Conservation (phyloP, 2,113 vertebrate species). For the Corythornis cristatus region DNA sequence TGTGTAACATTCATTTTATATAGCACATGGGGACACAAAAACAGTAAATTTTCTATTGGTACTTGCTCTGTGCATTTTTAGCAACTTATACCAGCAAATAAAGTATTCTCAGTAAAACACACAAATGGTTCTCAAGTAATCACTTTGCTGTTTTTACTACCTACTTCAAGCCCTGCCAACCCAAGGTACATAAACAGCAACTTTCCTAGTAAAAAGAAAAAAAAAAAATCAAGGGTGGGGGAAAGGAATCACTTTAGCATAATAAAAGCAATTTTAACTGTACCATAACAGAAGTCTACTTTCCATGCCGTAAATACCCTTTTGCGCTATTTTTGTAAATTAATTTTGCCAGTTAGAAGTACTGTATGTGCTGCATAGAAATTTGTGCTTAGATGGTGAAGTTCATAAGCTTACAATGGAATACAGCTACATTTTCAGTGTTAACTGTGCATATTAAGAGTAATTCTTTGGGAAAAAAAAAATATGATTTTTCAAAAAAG, state of each 20-base stretch:
- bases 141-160: constrained; percentile 83
- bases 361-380: constrained; percentile 81
- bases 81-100: constrained; percentile 87
- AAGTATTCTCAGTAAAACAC: constrained; percentile 85
- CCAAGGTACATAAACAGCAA: constrained; percentile 75
- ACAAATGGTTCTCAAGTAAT: constrained; percentile 82
- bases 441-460: constrained; percentile 83
- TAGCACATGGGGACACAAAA: constrained; percentile 81
- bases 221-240: constrained; percentile 47
- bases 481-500: constrained; percentile 69
- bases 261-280: constrained; percentile 76
- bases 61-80: constrained; percentile 88
- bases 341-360: constrained; percentile 81
- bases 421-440: constrained; percentile 83
- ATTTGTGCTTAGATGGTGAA: constrained; percentile 83
- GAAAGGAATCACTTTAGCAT: constrained; percentile 67
- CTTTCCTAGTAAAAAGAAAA: constrained; percentile 65
- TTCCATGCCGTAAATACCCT: constrained; percentile 80
- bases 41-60: constrained; percentile 83
- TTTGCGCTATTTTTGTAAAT: constrained; percentile 83
- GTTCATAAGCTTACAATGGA: constrained; percentile 82
- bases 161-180: constrained; percentile 79
- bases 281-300: constrained; percentile 76
- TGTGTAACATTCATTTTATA: constrained; percentile 85
- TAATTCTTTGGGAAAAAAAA: constrained; percentile 69